Conservation (phyloP, 2,113 vertebrate genomes). For the Gnathonemus longibarbis region DNA sequence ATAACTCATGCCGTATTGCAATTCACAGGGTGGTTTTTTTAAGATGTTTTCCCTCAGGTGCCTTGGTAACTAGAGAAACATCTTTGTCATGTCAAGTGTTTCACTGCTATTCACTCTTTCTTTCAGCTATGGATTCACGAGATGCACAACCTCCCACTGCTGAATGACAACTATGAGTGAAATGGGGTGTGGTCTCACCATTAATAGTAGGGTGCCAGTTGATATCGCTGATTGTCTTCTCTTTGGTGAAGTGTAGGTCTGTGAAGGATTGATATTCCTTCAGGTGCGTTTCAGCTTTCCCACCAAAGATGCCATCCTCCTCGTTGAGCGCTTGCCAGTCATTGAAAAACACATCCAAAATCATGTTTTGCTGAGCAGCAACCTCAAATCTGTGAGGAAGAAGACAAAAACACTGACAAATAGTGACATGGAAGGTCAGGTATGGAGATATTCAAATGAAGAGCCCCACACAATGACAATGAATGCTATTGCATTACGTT, state of each 20-base stretch:
- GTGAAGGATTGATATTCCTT: slow-evolving; percentile 73
- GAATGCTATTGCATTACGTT: neutral
- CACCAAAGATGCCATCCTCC: slow-evolving; percentile 54
- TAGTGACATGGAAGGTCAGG: neutral
- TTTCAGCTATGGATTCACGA: neutral
- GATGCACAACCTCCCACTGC: neutral
- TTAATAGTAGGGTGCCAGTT: slow-evolving; percentile 80
- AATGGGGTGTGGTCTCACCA: slow-evolving; percentile 57
- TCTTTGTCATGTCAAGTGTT: neutral
- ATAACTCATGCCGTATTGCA: neutral
- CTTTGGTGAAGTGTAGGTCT: slow-evolving; percentile 60
- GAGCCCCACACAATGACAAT: neutral
- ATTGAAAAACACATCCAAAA: slow-evolving; percentile 72
- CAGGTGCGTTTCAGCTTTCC: slow-evolving; percentile 60
- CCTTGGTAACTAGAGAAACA: neutral
- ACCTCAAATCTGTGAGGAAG: slow-evolving; percentile 61
- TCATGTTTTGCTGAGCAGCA: slow-evolving; percentile 79
- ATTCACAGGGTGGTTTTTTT: neutral
- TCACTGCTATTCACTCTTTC: neutral
- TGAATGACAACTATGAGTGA: neutral
- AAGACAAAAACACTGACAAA: neutral
- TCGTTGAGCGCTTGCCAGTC: slow-evolving; percentile 69
- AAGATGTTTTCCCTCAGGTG: neutral
- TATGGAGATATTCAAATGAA: neutral
- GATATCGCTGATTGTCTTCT: slow-evolving; percentile 72